A percentile compares a stretch with the other conserved stretches of the same genome.
Evolutionary conservation across 1,140 invertebrate species (phyloP).

Genomic region (Condylostylus longicornis): DNA sequence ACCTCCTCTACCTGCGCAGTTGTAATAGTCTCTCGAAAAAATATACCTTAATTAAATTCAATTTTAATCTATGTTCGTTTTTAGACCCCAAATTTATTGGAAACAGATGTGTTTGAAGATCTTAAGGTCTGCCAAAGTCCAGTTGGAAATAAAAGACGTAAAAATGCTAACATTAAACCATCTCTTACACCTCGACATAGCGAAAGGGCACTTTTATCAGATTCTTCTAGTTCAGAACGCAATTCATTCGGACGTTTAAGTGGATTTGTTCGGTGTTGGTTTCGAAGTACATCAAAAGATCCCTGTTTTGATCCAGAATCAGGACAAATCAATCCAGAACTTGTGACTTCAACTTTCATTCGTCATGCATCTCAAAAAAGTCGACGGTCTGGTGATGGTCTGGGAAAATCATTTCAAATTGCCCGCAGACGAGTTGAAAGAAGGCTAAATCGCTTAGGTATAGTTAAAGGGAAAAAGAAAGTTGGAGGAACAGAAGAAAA

Average conservation of each 20-base stretch:
- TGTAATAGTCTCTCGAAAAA: slow-evolving; percentile 35
- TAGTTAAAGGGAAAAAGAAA: slow-evolving; percentile 67
- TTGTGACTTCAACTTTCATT: slow-evolving; percentile 27
- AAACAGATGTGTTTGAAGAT: slow-evolving; percentile 59
- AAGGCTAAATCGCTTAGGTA: slow-evolving; percentile 51
- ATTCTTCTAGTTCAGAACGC: slow-evolving; percentile 31
- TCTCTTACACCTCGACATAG: slow-evolving; percentile 66
- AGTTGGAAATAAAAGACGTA: slow-evolving; percentile 53
- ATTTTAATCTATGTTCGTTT: slow-evolving; percentile 6
- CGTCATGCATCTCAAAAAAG: slow-evolving; percentile 33
- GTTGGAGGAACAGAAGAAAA: slow-evolving; percentile 74
- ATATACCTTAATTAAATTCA: slow-evolving; percentile 3
- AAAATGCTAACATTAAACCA: slow-evolving; percentile 40
- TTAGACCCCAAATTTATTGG: slow-evolving; percentile 49
- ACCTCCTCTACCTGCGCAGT: slow-evolving; percentile 72
- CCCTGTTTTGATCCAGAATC: slow-evolving; percentile 36
- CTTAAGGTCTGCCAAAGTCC: slow-evolving; percentile 60
- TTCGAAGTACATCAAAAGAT: slow-evolving; percentile 35
- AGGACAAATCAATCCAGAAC: slow-evolving; percentile 34
- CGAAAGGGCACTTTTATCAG: slow-evolving; percentile 45
- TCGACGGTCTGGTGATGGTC: slow-evolving; percentile 33
- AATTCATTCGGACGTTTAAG: slow-evolving; percentile 32
- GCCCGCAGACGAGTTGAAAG: slow-evolving; percentile 74
- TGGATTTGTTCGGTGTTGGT: slow-evolving; percentile 66
- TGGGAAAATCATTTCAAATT: slow-evolving; percentile 52